Conservation (phyloP, 2,113 vertebrate species). For the Cinclus mexicanus region DNA sequence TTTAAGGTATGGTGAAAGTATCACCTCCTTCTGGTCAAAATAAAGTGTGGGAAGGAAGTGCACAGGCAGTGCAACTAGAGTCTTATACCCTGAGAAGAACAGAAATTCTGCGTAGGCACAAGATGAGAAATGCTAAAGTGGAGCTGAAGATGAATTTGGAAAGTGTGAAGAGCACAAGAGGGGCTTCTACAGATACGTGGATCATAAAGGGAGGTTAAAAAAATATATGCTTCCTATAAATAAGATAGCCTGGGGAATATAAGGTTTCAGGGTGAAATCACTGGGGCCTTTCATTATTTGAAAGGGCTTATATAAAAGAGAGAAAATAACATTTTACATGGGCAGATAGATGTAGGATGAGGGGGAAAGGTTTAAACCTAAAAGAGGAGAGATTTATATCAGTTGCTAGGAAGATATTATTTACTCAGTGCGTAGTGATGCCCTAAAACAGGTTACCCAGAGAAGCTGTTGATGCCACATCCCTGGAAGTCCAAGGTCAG, state of each 20-base stretch:
- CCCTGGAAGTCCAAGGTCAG: neutral
- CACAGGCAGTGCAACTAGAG: neutral
- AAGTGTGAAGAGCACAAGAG: neutral
- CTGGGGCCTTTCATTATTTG: neutral
- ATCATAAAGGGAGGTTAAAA: neutral
- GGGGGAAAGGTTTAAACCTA: neutral
- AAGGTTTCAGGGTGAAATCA: neutral
- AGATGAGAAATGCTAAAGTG: neutral
- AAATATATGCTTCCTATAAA: accelerated
- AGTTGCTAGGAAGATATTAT: neutral
- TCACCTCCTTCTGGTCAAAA: neutral
- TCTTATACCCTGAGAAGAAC: neutral
- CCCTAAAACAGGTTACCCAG: neutral
- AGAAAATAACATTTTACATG: neutral
- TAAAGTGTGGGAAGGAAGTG: neutral
- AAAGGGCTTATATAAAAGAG: neutral
- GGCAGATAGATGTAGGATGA: neutral
- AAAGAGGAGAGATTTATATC: neutral
- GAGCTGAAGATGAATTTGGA: neutral
- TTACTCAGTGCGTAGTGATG: neutral
- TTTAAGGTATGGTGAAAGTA: neutral
- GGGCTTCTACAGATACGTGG: neutral
- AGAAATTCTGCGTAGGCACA: neutral
- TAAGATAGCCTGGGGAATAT: neutral
- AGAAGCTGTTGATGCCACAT: neutral